Conservation (phyloP, 2,113 vertebrate genomes). For the Pelmatolapia mariae region DNA sequence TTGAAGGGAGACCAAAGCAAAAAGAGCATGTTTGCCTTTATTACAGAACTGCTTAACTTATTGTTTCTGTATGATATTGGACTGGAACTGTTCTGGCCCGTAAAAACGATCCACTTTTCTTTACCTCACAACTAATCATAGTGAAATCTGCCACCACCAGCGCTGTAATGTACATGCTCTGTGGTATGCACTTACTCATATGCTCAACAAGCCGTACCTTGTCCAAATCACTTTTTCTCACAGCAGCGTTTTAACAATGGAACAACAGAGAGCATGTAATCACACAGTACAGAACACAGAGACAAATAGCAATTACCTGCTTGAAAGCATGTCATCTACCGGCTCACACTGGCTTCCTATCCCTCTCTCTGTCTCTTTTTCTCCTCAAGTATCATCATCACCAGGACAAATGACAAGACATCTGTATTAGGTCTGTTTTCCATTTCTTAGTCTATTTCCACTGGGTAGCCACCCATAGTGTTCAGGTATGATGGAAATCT, state of each 20-base stretch:
- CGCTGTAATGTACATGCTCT: neutral
- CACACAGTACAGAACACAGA: slow-evolving; percentile 25
- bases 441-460: neutral
- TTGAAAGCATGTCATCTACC: slow-evolving; percentile 26
- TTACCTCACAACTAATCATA: neutral
- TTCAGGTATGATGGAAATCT: slow-evolving; percentile 28
- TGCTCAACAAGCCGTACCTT: slow-evolving; percentile 48
- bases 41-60: neutral
- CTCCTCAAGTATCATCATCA: neutral
- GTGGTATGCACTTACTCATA: slow-evolving; percentile 44
- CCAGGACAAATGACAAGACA: neutral
- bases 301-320: slow-evolving; percentile 56
- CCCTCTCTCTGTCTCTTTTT: neutral
- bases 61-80: neutral
- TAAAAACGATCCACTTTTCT: neutral
- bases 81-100: neutral
- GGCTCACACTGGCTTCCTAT: neutral
- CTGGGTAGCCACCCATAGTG: slow-evolving; percentile 50
- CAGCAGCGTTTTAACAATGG: slow-evolving; percentile 42
- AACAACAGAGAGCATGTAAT: slow-evolving; percentile 46
- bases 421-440: neutral
- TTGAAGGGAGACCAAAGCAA: neutral
- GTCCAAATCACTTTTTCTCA: slow-evolving; percentile 58
- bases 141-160: neutral
- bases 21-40: too few species aligned